Evolutionary conservation across 1,140 invertebrate genomes (phyloP).

Genomic region (Eulimnadia texana): DNA sequence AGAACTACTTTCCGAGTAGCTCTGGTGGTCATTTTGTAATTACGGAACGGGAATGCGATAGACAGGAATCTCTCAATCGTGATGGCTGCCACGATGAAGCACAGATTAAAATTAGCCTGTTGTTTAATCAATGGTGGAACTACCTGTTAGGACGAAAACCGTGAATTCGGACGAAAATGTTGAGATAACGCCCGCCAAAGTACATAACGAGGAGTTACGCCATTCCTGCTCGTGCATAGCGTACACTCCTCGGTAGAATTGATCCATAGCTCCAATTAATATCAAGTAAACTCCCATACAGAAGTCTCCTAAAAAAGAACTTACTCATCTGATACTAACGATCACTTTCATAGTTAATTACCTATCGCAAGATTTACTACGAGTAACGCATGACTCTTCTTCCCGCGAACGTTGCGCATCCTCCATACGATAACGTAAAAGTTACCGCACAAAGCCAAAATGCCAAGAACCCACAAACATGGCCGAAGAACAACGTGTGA

Average conservation of each 20-base stretch:
- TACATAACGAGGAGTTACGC: conserved; percentile 36
- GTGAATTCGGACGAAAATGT: conserved; percentile 50
- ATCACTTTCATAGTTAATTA: too few species aligned
- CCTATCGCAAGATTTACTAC: conserved; percentile 43
- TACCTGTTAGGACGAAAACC: conserved; percentile 40
- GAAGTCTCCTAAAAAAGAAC: conserved; percentile 30
- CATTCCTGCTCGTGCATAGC: conserved; percentile 35
- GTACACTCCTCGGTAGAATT: conserved; percentile 37
- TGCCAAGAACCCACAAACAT: conserved; percentile 49
- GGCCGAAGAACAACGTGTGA: conserved; percentile 36
- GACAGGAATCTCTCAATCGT: conserved; percentile 39
- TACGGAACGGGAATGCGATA: conserved; percentile 38
- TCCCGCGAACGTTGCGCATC: conserved; percentile 23
- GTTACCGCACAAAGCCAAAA: conserved; percentile 44
- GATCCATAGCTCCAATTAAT: conserved; percentile 37
- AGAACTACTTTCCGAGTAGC: conserved; percentile 33
- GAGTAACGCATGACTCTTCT: conserved; percentile 41
- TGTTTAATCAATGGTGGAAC: not conserved
- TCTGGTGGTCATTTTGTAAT: conserved; percentile 29
- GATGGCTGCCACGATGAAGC: conserved; percentile 28
- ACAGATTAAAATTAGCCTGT: not conserved
- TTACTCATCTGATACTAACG: not conserved
- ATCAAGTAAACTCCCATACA: conserved; percentile 40
- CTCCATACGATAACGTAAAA: conserved; percentile 44
- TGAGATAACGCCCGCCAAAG: conserved; percentile 44